Evolutionary conservation across 2,888 invertebrate genomes (phyloP).

Genomic region (Empis livida): DNA sequence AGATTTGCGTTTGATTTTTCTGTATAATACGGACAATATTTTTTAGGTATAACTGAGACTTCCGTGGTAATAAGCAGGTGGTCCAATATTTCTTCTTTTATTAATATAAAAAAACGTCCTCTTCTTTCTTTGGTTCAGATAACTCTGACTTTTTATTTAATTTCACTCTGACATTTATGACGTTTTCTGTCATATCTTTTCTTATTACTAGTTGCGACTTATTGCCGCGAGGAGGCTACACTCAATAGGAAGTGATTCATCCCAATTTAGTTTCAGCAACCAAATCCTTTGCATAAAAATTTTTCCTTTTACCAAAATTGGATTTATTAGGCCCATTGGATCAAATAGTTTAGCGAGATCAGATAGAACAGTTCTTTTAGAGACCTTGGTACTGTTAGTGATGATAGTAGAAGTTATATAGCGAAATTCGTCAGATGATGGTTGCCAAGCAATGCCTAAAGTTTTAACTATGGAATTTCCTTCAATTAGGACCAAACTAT

Average conservation of each 20-base stretch:
- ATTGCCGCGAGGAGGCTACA: too few relatives aligned
- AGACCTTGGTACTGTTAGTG: background rate
- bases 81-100: too few relatives aligned
- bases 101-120: too few relatives aligned
- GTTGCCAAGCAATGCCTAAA: constrained; percentile 8
- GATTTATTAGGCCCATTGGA: constrained; percentile 11
- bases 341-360: constrained; percentile 8
- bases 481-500: background rate
- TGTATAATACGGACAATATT: too few relatives aligned
- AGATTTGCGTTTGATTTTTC: too few relatives aligned
- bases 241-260: constrained; percentile 8
- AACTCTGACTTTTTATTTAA: too few relatives aligned
- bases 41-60: too few relatives aligned
- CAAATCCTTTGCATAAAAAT: constrained; percentile 10
- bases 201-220: too few relatives aligned
- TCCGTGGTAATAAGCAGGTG: too few relatives aligned
- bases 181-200: too few relatives aligned
- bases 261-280: constrained; percentile 8
- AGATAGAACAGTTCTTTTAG: constrained; percentile 8
- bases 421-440: constrained; percentile 2
- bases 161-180: too few relatives aligned
- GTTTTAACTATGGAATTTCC: constrained; percentile 6
- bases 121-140: too few relatives aligned
- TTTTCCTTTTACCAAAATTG: constrained; percentile 8
- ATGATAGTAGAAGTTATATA: background rate